Evolutionary conservation across 2,888 invertebrate species (phyloP), one percentile per base, ranked within the genome.

Genomic region (Psococerastis gibbosa): DNA sequence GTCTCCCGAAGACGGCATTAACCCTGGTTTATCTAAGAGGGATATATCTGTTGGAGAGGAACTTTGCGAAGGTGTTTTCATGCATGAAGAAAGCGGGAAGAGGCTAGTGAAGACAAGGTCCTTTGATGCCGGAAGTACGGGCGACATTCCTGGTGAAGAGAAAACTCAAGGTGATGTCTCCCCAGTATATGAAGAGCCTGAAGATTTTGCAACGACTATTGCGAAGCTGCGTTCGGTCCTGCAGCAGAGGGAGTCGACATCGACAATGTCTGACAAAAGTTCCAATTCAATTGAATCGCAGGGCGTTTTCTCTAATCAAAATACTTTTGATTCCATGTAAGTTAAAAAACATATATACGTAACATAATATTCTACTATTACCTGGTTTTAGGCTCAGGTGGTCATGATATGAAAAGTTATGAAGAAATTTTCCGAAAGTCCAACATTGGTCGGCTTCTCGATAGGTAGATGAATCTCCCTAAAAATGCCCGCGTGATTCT

Each of bases 151-250:
- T 9, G 27, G 11, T 6, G 27, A 27, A 4, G 18, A 20, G 16
- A 20, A 38, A 20, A 20, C 17, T 15, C 3, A 15, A 38, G 38
- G 38, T 5, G 38, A 38, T 11, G 38, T 57, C 47, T 73, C 73
- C 2, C 76, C 75, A 1, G 73, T 77, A 54, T 78, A 78, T 55
- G 78, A 79, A 56, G 79, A 78, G 54, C 68, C 73, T 0, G 75
- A 75, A 0, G 78, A 78, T 59, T 69, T 79, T 42, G 76, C 77
- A 45, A 71, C 75, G 46, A 76, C 76, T 52, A 78, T 78, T 53
- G 78, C 78, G 35, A 75, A 76, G 57, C 60, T 78, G 41, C 60
- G 78, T 42, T 72, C 69, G 41, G 57, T 78, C 51, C 60, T 78
- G 50, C 73, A 75, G 52, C 75, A 77, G 49, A 66, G 65, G 51